Conservation (phyloP, 2,888 invertebrate genomes). For the Eupelmus urozonus region DNA sequence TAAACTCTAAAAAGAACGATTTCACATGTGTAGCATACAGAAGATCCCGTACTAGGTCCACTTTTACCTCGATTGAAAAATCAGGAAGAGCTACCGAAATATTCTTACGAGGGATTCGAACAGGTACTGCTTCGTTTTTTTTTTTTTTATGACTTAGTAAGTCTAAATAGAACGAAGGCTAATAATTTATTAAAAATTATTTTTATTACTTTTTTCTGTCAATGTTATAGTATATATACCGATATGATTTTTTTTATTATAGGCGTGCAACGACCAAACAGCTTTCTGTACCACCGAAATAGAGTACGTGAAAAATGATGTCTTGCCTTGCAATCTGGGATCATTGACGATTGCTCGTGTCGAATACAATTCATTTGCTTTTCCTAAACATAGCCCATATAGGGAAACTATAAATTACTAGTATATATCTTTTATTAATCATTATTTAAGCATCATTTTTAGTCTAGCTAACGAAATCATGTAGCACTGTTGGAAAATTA, state of each 20-base stretch:
- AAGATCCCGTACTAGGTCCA: neutral
- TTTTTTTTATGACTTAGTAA: neutral
- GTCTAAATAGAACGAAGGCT: no score
- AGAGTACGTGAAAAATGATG: neutral
- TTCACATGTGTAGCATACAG: neutral
- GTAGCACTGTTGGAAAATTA: neutral
- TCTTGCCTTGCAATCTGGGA: neutral
- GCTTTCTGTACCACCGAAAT: slow-evolving; percentile 9
- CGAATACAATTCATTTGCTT: neutral
- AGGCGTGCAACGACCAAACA: slow-evolving; percentile 15
- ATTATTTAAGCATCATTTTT: neutral
- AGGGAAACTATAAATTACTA: slow-evolving; percentile 17
- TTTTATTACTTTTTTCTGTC: neutral
- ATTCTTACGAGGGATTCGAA: slow-evolving; percentile 12
- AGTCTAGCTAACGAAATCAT: no score
- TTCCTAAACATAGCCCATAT: slow-evolving; percentile 36
- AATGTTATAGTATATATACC: neutral
- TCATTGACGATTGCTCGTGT: neutral
- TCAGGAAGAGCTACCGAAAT: neutral
- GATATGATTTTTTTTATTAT: neutral
- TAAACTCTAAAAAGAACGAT: no score
- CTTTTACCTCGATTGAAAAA: neutral
- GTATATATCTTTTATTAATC: neutral
- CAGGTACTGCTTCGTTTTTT: neutral
- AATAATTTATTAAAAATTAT: slow-evolving; percentile 4